Evolutionary conservation across 2,888 invertebrate genomes (phyloP), one percentile per base, ranked within the genome.

Genomic region (Eustalomyia histrio): DNA sequence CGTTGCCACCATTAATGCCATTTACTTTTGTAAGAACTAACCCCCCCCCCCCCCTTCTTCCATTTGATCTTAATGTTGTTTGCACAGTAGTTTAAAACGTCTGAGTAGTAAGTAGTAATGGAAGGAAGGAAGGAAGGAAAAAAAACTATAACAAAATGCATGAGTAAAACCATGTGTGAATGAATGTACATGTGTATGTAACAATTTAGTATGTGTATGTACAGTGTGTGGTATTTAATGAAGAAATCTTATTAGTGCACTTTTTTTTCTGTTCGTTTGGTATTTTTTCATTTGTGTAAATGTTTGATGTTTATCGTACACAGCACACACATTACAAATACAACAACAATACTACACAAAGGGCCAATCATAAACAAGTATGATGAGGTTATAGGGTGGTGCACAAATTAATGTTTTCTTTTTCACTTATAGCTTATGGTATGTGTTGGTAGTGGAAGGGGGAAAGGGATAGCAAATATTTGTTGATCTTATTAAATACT

Each of bases 231-330:
- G 50, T 69, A 69, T 74, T 80, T 68, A 83, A 84, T 85, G 65
- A 64, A 82, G 84, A 85, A 87, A 88, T 87, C 87, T 86, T 87
- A 87, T 88, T 88, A 87, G 84, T 84, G 75, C 75, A 85, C 82
- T 76, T 76, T 80, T 72, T 67, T 67, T 64, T 29, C n/a, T 29
- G 29, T 29, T 29, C 29, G 29, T 29, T 29, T 33, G 79, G 83
- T 84, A 12, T 3, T 17, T 39, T 65, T 75, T 79, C 12, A 17
- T 24, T 57, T 68, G 24, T 53, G 53, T 72, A 33, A 57, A 53
- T 79, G 75, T 69, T 75, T 79, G 65, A 73, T 52, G 64, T 58
- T 74, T 43, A 65, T 53, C 55, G 35, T 76, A 43, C 17, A 43
- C 14, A 33, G 52, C 16, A 69, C 29, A 21, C 55, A 63, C 1